Evolutionary conservation across 2,113 vertebrate genomes (phyloP), one percentile per base, ranked within the genome.

Genomic region (Lagopus muta): DNA sequence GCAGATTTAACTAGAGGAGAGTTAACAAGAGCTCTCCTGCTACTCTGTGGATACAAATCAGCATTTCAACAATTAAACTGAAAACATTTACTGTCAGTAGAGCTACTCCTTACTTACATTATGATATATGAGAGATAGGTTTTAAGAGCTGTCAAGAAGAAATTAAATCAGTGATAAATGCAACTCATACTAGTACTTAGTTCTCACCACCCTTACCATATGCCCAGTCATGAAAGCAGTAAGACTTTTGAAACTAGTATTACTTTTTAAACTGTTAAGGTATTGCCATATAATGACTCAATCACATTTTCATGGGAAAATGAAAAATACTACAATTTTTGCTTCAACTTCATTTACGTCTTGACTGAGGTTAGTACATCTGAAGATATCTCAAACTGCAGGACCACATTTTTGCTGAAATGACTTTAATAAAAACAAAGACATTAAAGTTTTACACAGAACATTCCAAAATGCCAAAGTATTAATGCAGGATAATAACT

Each of bases 401-500:
- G 5, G 8, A 72, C 14, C 42, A 6, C 3, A 24, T 18, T 45
- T 54, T 77, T 67, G 36, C 36, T 67, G 9, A 79, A 93, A 86
- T n/a, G n/a, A 76, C 43, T 91, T 89, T 64, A 84, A 74, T 84
- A 89, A 92, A 92, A 94, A 83, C 88, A 92, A 88, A 84, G 48
- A 16, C 64, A 69, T 94, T 84, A 81, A 95, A 94, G 11, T 93
- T 94, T 86, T 70, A 93, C 55, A 82, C 4, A 0, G 43, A 82
- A 78, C 45, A 79, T 90, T 92, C 66, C 87, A 85, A 96, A 95
- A 82, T 82, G 52, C 36, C 24, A 2, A 89, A 69, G 71, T 76
- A 87, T 92, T 95, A 92, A 94, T 89, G 83, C 84, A 92, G 55
- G 30, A 6, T 87, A 93, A 94, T 93, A 92, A 82, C 13, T 89